phyloP scores from a whole-genome alignment of 2,113 vertebrate species.

The Lasiurus borealis region DNA sequence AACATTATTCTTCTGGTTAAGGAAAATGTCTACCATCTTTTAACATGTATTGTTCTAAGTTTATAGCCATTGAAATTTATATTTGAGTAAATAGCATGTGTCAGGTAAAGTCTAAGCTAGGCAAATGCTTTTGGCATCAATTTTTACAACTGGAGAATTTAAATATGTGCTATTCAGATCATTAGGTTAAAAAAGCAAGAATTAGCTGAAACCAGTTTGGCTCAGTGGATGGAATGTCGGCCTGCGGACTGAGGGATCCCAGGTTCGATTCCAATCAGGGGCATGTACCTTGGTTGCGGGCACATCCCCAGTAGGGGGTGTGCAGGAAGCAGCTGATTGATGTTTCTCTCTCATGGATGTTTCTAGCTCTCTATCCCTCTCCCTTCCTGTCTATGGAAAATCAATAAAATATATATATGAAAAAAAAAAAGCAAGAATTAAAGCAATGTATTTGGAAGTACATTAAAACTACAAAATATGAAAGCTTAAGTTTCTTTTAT shows the following conservation, averaged over 20 bases:
- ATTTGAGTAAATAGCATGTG: not conserved
- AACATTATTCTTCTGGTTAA: not conserved
- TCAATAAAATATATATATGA: too few species aligned
- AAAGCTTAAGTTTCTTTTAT: not conserved
- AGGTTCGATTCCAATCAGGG: too few species aligned
- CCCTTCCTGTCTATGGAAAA: too few species aligned
- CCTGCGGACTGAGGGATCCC: too few species aligned
- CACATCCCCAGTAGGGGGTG: too few species aligned
- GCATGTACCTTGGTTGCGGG: too few species aligned
- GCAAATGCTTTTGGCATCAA: not conserved
- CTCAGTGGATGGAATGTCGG: too few species aligned
- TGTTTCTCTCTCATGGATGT: too few species aligned
- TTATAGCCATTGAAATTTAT: not conserved
- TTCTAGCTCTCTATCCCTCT: too few species aligned
- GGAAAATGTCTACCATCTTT: not conserved
- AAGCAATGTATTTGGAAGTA: constrained; percentile 31
- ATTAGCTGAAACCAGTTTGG: not conserved
- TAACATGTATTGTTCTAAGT: constrained; percentile 12
- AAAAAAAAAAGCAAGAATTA: not conserved
- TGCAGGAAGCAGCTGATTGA: too few species aligned
- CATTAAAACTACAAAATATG: constrained; percentile 28
- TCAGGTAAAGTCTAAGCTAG: not conserved
- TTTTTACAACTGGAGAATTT: not conserved
- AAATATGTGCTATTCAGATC: not conserved
- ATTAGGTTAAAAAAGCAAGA: not conserved